Evolutionary conservation across 2,888 invertebrate genomes (phyloP), one percentile per base, ranked within the genome.

Genomic region (Leptinotarsa juncta): DNA sequence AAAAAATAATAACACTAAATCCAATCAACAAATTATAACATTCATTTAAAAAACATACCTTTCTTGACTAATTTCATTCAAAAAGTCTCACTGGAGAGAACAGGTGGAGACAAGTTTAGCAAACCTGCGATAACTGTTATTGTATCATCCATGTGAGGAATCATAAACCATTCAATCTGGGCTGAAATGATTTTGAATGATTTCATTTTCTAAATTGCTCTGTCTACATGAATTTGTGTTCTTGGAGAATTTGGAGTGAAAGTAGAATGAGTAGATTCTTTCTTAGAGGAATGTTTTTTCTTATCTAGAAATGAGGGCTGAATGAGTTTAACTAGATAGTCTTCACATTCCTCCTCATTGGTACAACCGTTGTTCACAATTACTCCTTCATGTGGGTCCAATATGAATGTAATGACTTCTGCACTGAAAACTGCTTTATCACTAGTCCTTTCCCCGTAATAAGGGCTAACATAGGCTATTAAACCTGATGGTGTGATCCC

Each of bases 401-500:
- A 32, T 32, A 10, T 32, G 32, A 10, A 32, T 32, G 32, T 32
- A 32, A 32, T 32, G 32, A 10, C 32, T 32, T 32, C 42, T 42
- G 42, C 42, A 10, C 16, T 16, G 50, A 16, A 53, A 53, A 53
- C n/a, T 16, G 7, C 51, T 53, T 53, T 5, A 16, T 53, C 51
- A 53, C n/a, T n/a, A 16, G 20, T 18, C 12, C 55, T 57, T 57
- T 20, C 23, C 20, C 10, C 23, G 26, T 70, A 42, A 4, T 49
- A 42, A 57, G 57, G 32, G 18, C 55, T 32, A 14, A 71, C 62
- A 67, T n/a, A 74, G 16, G 67, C 67, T 26, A 74, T 60, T 2
- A 67, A 16, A 7, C 74, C 71, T 55, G 67, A 51, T 48, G 74
- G 71, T 20, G 60, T 49, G n/a, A 74, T 67, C 18, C 62, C 74